Percentiles rank a stretch among this genome's conserved stretches.
Evolutionary conservation across 2,888 invertebrate species (phyloP).

Genomic region (Eilema depressum): DNA sequence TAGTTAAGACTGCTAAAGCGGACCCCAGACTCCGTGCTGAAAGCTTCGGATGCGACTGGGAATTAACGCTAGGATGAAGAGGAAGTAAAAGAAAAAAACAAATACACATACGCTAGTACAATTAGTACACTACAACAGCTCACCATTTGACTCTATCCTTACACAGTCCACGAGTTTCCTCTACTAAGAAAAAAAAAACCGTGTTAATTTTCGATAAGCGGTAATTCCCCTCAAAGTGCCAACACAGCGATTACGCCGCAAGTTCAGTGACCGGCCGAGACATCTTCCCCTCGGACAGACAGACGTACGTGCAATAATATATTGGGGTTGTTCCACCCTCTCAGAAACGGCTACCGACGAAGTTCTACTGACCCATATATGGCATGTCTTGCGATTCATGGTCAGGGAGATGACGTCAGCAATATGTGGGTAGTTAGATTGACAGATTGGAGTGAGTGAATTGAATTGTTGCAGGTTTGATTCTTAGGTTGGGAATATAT

Average conservation of each 20-base stretch:
- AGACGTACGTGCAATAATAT: slow-evolving; percentile 19
- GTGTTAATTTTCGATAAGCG: not conserved
- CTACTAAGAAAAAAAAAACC: not conserved
- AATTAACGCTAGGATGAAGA: too few species aligned
- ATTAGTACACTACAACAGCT: too few species aligned
- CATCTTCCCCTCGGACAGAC: slow-evolving; percentile 19
- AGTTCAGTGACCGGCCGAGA: slow-evolving; percentile 23
- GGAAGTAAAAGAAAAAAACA: too few species aligned
- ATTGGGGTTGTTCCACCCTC: slow-evolving; percentile 27
- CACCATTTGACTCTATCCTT: too few species aligned
- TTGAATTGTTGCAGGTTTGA: not conserved
- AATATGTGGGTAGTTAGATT: not conserved
- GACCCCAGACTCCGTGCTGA: too few species aligned
- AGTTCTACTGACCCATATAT: slow-evolving; percentile 48
- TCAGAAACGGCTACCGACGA: slow-evolving; percentile 29
- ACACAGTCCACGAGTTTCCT: too few species aligned
- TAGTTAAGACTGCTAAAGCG: too few species aligned
- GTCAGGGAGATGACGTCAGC: slow-evolving; percentile 16
- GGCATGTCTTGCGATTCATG: slow-evolving; percentile 23
- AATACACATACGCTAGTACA: too few species aligned
- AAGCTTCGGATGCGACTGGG: too few species aligned
- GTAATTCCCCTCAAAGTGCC: not conserved
- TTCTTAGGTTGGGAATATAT: not conserved
- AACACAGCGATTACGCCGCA: slow-evolving; percentile 1
- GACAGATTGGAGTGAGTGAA: not conserved